Conservation (phyloP, 2,113 vertebrate genomes). For the Brachyhypopomus gauderio region DNA sequence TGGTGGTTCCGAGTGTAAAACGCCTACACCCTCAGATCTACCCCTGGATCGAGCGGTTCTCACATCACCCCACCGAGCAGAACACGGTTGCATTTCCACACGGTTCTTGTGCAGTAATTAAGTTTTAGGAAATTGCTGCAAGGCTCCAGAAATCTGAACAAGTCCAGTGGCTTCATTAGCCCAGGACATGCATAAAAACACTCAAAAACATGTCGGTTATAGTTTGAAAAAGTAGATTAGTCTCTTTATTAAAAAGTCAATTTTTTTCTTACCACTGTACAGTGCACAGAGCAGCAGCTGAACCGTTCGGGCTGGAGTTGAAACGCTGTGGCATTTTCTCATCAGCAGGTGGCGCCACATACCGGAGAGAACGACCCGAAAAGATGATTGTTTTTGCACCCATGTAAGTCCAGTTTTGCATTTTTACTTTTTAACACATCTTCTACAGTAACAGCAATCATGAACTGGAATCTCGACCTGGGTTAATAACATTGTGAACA, state of each 20-base stretch:
- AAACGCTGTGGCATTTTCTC: slow-evolving; percentile 18
- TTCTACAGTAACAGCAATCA: not conserved
- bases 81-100: too few species aligned
- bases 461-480: not conserved
- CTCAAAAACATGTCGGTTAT: not conserved
- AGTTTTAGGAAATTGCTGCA: too few species aligned
- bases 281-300: not conserved
- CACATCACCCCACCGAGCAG: too few species aligned
- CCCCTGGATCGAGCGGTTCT: too few species aligned
- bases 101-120: too few species aligned
- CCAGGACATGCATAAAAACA: not conserved
- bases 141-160: not conserved
- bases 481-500: not conserved
- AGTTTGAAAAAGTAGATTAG: slow-evolving; percentile 46
- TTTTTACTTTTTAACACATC: too few species aligned
- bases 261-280: slow-evolving; percentile 18
- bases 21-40: too few species aligned
- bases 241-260: slow-evolving; percentile 48
- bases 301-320: not conserved
- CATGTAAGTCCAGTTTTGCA: not conserved
- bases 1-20: too few species aligned
- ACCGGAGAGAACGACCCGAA: slow-evolving; percentile 3
- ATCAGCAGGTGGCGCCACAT: not conserved
- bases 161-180: not conserved
- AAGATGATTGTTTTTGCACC: not conserved